Evolutionary conservation across 2,797 vertebrate species (phyloP).

Genomic region (Acipenser oxyrinchus): DNA sequence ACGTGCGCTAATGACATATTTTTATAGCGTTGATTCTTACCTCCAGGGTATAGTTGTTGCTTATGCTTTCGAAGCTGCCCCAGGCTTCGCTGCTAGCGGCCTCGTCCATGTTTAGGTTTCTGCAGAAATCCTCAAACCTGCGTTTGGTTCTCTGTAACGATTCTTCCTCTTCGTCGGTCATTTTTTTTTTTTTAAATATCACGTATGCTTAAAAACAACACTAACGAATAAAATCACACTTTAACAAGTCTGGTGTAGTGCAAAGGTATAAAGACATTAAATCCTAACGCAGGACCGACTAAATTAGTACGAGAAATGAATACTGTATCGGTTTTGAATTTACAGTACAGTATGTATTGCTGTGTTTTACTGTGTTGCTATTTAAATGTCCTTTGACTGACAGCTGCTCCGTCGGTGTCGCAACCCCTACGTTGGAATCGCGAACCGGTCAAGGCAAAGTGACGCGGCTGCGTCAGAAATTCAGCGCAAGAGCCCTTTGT

Average conservation of each 20-base stretch:
- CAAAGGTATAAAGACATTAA: too few species aligned
- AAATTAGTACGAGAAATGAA: neutral
- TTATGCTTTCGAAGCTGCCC: slow-evolving; percentile 75
- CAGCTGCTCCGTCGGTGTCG: slow-evolving; percentile 27
- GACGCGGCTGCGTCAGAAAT: too few species aligned
- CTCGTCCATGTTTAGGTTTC: slow-evolving; percentile 85
- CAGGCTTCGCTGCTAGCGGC: slow-evolving; percentile 77
- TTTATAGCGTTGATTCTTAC: slow-evolving; percentile 36
- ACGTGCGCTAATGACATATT: too few species aligned
- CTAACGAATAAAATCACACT: too few species aligned
- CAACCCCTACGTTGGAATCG: slow-evolving; percentile 24
- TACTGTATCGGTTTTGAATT: slow-evolving; percentile 12
- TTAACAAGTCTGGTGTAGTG: too few species aligned
- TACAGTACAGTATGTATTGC: slow-evolving; percentile 20
- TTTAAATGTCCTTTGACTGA: slow-evolving; percentile 63
- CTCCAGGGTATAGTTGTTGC: slow-evolving; percentile 81
- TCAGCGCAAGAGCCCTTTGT: too few species aligned
- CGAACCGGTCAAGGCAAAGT: too few species aligned
- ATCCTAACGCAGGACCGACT: too few species aligned
- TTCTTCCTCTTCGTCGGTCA: slow-evolving; percentile 51
- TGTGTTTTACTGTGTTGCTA: slow-evolving; percentile 38
- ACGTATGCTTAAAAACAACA: too few species aligned
- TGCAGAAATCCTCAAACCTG: slow-evolving; percentile 81
- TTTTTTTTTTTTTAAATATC: slow-evolving; percentile 23
- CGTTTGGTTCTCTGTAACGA: slow-evolving; percentile 51